Base-by-base conservation (phyloP, 2,797 vertebrate genomes). In the Aldrovandia affinis region DNA sequence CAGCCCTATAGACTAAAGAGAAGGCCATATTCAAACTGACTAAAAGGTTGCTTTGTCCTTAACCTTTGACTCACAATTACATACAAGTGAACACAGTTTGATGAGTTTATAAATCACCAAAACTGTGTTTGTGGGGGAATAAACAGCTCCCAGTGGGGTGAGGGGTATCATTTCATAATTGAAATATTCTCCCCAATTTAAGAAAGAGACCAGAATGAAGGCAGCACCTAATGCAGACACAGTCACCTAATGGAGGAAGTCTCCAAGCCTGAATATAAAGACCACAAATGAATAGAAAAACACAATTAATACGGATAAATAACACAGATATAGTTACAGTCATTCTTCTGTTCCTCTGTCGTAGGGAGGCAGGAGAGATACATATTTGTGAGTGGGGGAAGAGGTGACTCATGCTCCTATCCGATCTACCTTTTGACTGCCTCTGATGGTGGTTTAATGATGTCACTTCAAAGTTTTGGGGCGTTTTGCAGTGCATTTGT, bases 341-440 rank as follows among this genome's bases (percentile, higher is more conserved):
- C 20, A 47, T 42, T 47, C 0, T 73, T 73, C 33, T 77, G 73
- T 47, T 44, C 73, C 73, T n/a, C 25, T 6, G 39, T 44, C 61
- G 78, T 42, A 59, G 42, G 33, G 70, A 55, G 54, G 22, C 55
- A 73, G 68, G 9, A 63, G 57, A 59, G 25, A 7, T 68, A 30
- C n/a, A 6, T 39, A 12, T 55, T 61, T 39, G 73, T 8, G 55
- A 42, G 12, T 22, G n/a, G 14, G 65, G 36, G 83, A 83, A 89
- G 52, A 84, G 30, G 83, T 68, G 83, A 89, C 54, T 80, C 86
- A n/a, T 81, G 61, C 78, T 65, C 44, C n/a, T 82, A 33, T 33
- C 54, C 28, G 22, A 86, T 55, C 81, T 73, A 47, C 50, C 80
- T 59, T 68, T 85, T 88, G 92, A 94, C 93, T 92, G 90, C 92